Base-by-base conservation (phyloP, 2,113 vertebrate species). In the Apaloderma vittatum region DNA sequence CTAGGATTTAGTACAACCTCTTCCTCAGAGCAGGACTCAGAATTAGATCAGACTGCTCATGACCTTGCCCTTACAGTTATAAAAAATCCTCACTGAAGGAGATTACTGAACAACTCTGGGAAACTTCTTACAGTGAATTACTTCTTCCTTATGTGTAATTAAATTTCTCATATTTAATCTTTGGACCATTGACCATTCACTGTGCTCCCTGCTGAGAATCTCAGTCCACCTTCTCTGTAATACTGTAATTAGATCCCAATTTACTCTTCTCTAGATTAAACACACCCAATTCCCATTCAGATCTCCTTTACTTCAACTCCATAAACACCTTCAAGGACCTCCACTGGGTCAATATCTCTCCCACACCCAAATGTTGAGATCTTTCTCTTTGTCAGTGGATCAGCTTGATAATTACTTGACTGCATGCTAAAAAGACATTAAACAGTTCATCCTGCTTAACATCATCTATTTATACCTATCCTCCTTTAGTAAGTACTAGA, bases 351-450 rank as follows among this genome's bases (percentile, higher is more conserved):
- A 52, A 1, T 43, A 15, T 70, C 30, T 43, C 32, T 88, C 36
- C 15, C 21, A 61, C 11, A 14, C 17, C 43, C 65, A 34, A 1
- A 57, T 29, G 27, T 7, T 81, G 17, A 57, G 16, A 27, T 45
- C 16, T 78, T 57, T 59, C 18, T 32, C 22, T 90, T 68, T 87
- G n/a, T 27, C 62, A 79, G 24, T 43, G 24, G 4, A 30, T 67
- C 0, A 0, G 52, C 36, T 34, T n/a, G n/a, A 46, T 63, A 72
- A 83, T 9, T 30, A 40, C 8, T 12, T 54, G 43, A 51, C 9
- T 71, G 24, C 19, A n/a, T 30, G 29, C 12, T 79, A 75, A 91
- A 73, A 85, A 37, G 14, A 3, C 32, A 36, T 71, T 61, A 12
- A 78, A 58, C 23, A 52, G 12, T 40, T 91, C 57, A 72, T 52